Evolutionary conservation across 2,113 vertebrate genomes (phyloP).

Genomic region (Muntiacus reevesi): DNA sequence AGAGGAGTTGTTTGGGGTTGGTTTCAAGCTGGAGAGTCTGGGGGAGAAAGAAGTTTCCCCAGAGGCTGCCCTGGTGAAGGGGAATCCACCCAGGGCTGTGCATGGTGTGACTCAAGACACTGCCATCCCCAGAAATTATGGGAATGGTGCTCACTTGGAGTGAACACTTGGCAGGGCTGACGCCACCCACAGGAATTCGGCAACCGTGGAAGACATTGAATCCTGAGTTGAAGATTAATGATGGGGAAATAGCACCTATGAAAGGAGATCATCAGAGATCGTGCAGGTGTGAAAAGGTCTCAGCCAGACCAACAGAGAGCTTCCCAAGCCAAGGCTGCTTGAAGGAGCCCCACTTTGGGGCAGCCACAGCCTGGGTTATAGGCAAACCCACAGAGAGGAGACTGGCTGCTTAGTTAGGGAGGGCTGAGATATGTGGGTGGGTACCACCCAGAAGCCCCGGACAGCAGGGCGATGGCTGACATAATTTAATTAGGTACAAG

Average conservation of each 20-base stretch:
- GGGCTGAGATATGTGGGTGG: not conserved
- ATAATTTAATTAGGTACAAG: fast-evolving
- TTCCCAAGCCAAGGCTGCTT: fast-evolving
- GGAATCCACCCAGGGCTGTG: not conserved
- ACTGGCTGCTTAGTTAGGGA: not conserved
- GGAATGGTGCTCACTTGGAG: too few species aligned
- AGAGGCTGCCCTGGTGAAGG: not conserved
- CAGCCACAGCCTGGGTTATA: not conserved
- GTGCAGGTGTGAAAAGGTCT: not conserved
- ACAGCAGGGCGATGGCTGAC: too few species aligned
- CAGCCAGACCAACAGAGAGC: not conserved
- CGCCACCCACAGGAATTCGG: not conserved
- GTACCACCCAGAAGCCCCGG: fast-evolving
- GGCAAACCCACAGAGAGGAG: fast-evolving
- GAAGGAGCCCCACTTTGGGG: fast-evolving
- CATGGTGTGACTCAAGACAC: fast-evolving
- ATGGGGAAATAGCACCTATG: not conserved
- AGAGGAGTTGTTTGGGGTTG: not conserved
- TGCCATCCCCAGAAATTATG: not conserved
- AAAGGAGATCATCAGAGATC: fast-evolving
- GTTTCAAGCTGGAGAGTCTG: not conserved
- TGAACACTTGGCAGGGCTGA: not conserved
- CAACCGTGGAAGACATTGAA: not conserved
- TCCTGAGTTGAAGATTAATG: not conserved
- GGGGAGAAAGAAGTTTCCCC: not conserved